phyloP scores from a whole-genome alignment of 2,113 vertebrate genomes.

The Circaetus gallicus region DNA sequence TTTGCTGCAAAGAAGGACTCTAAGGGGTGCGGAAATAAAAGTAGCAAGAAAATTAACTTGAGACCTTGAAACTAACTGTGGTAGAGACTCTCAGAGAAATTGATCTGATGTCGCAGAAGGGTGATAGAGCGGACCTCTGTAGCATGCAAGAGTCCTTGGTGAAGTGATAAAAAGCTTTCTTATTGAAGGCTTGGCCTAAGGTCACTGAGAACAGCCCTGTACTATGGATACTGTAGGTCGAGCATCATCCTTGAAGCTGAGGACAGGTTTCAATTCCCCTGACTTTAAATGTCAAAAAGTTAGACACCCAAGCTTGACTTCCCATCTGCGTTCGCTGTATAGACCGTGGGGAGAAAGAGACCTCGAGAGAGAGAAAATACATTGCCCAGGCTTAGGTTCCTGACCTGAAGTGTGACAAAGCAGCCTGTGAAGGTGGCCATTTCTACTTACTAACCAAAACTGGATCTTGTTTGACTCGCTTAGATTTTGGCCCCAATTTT shows the following conservation, averaged over 20 bases:
- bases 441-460: background rate
- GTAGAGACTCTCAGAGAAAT: background rate
- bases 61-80: constrained; percentile 28
- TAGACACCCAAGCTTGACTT: background rate
- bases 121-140: background rate
- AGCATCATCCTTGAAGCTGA: background rate
- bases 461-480: fast-evolving
- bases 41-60: constrained; percentile 11
- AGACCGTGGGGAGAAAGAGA: background rate
- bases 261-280: background rate
- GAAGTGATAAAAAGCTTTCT: background rate
- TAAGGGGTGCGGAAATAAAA: constrained; percentile 1
- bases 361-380: background rate
- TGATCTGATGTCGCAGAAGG: background rate
- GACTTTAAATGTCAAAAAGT: background rate
- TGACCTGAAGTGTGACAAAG: background rate
- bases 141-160: constrained; percentile 5
- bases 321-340: background rate
- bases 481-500: background rate
- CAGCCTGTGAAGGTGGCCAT: background rate
- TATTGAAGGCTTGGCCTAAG: background rate
- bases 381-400: background rate
- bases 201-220: background rate
- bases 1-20: background rate
- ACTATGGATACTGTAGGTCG: background rate